phyloP scores from a whole-genome alignment of 2,113 vertebrate species.

The Ctenodactylus gundi region DNA sequence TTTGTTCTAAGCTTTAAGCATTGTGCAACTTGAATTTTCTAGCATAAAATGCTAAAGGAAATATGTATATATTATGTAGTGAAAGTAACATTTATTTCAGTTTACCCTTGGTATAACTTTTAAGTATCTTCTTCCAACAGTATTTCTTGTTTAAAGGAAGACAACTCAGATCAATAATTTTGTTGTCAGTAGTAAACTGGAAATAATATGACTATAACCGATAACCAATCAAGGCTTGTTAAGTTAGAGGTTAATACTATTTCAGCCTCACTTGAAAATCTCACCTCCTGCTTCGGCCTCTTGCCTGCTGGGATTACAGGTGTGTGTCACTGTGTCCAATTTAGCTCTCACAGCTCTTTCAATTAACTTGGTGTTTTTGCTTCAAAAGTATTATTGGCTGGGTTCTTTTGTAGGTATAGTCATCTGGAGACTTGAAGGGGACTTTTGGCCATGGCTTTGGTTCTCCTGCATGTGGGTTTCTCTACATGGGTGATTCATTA shows the following conservation, averaged over 20 bases:
- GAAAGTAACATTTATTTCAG: slow-evolving; percentile 50
- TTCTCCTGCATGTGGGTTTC: slow-evolving; percentile 18
- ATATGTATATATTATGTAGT: slow-evolving; percentile 26
- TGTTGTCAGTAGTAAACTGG: slow-evolving; percentile 3
- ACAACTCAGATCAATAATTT: slow-evolving; percentile 35
- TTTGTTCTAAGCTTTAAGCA: slow-evolving; percentile 50
- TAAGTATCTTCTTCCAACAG: slow-evolving; percentile 32
- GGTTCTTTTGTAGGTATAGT: slow-evolving; percentile 17
- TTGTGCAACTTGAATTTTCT: slow-evolving; percentile 27
- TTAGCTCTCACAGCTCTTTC: not conserved
- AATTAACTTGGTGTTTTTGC: slow-evolving; percentile 12
- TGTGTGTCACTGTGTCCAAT: too few species aligned
- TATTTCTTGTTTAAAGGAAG: slow-evolving; percentile 51
- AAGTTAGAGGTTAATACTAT: too few species aligned
- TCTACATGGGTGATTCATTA: slow-evolving; percentile 37
- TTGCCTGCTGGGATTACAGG: too few species aligned
- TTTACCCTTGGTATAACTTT: slow-evolving; percentile 24
- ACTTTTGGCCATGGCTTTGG: not conserved
- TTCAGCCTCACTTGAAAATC: too few species aligned
- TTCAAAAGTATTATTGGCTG: not conserved
- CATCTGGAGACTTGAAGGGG: not conserved
- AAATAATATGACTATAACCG: slow-evolving; percentile 35
- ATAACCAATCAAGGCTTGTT: too few species aligned
- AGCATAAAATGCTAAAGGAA: slow-evolving; percentile 14
- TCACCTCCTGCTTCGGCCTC: too few species aligned